Percentiles rank a stretch among this genome's conserved stretches.
These are phyloP conservation scores for Plusia festucae DNA, from an alignment of 2,888 invertebrate species.

Conservation along the genomic window DNA sequence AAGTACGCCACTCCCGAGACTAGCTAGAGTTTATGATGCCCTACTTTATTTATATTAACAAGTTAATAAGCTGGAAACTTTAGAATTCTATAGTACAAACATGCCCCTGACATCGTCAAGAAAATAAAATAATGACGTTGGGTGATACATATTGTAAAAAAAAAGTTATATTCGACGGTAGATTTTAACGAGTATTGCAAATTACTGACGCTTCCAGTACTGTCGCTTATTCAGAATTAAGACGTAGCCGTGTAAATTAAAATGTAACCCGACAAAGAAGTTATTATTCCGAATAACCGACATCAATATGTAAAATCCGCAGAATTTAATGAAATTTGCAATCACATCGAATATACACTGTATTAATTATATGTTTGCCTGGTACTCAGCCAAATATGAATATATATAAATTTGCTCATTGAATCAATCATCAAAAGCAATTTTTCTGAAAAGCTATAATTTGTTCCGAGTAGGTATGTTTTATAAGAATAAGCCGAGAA, in stretches of 20 bases:
- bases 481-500: no score
- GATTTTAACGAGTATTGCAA: no score
- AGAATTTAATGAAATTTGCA: no score
- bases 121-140: no score
- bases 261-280: no score
- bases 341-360: constrained; percentile 35
- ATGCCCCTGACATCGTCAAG: not conserved
- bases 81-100: not conserved
- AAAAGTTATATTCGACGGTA: no score
- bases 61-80: constrained; percentile 5
- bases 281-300: constrained; percentile 26
- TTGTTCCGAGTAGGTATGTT: no score
- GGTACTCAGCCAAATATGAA: constrained; percentile 49
- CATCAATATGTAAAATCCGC: constrained; percentile 44
- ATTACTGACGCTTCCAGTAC: not conserved
- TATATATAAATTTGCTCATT: constrained; percentile 20
- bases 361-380: constrained; percentile 52
- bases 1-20: constrained; percentile 29
- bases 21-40: constrained; percentile 36
- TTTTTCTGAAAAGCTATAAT: no score
- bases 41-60: constrained; percentile 28
- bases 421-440: no score
- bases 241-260: not conserved
- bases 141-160: no score
- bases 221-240: not conserved